Evolutionary conservation across 2,113 vertebrate genomes (phyloP).

Genomic region (Maccullochella peelii): DNA sequence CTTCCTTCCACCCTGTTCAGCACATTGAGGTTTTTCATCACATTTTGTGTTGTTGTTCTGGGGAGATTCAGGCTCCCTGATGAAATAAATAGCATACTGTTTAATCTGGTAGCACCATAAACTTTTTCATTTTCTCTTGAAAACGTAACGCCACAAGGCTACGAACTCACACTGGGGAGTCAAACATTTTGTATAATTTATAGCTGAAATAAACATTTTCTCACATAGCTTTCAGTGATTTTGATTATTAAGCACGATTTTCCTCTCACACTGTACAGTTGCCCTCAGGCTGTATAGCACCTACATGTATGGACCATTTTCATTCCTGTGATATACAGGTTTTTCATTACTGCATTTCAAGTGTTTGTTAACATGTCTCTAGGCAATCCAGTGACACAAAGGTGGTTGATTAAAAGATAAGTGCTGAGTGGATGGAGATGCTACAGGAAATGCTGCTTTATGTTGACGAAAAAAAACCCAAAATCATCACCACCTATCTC

Average conservation of each 20-base stretch:
- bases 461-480: not conserved
- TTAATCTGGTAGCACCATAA: not conserved
- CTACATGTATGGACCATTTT: conserved; percentile 14
- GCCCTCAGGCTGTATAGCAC: conserved; percentile 3
- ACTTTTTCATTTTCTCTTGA: conserved; percentile 24
- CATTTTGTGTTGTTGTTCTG: not conserved
- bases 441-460: not conserved
- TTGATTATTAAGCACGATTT: conserved; percentile 40
- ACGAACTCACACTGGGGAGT: not conserved
- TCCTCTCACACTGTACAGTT: not conserved
- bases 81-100: conserved; percentile 3
- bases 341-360: conserved; percentile 30
- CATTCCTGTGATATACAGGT: not conserved
- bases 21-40: conserved; percentile 8
- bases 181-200: conserved; percentile 22
- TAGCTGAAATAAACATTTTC: conserved; percentile 27
- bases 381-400: conserved; percentile 2
- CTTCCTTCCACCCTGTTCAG: conserved; percentile 22
- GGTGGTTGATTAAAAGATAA: conserved; percentile 23
- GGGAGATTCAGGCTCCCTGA: conserved; percentile 1
- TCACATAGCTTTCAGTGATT: conserved; percentile 21
- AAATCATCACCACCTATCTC: no score
- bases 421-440: not conserved
- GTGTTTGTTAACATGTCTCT: conserved; percentile 18
- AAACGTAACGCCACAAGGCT: not conserved